Evolutionary conservation across 1,140 invertebrate species (phyloP), one percentile per base, ranked within the genome.

Genomic region (Drosophila albomicans): DNA sequence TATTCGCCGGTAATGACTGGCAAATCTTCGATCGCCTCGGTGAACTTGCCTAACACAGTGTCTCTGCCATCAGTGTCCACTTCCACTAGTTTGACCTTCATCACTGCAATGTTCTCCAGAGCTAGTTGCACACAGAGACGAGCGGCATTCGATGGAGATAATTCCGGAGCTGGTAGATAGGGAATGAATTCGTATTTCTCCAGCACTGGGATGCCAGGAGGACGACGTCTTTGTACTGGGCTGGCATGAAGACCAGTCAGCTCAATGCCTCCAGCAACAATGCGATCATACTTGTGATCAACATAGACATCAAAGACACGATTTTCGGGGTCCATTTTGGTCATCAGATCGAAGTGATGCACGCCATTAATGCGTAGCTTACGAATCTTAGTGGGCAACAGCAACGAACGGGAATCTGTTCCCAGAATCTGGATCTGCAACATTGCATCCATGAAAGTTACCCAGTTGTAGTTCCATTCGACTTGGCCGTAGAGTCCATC

Each of bases 391-490:
- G 97, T 98, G 1, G 98, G 98, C 1, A 99, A 95, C 81, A 95
- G 95, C 0, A 99, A 94, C 15, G 95, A 94, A 69, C 96, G 93
- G 0, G 95, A 95, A 75, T 97, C 96, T n/a, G 94, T 93, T 28
- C 94, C 94, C 1, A 99, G 82, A 51, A 99, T 95, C 73, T 96
- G 95, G 72, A 98, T 95, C 91, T 99, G 98, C 13, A 99, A 93
- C 95, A 99, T 96, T 13, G 96, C 97, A 92, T 99, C 98, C 94
- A 99, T 95, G 92, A 98, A 99, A 0, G 97, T 95, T 0, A 98
- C 95, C 97, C 97, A 99, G 91, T 98, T 98, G 79, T 96, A 91
- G 11, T 93, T 93, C 97, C 97, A 98, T 32, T 79, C 74, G 0
- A 96, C 92, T 16, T 90, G 91, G 16, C 95, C 96, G 92, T 65